phyloP scores from a whole-genome alignment of 2,113 vertebrate species.

The Petrocephalus zakoni region DNA sequence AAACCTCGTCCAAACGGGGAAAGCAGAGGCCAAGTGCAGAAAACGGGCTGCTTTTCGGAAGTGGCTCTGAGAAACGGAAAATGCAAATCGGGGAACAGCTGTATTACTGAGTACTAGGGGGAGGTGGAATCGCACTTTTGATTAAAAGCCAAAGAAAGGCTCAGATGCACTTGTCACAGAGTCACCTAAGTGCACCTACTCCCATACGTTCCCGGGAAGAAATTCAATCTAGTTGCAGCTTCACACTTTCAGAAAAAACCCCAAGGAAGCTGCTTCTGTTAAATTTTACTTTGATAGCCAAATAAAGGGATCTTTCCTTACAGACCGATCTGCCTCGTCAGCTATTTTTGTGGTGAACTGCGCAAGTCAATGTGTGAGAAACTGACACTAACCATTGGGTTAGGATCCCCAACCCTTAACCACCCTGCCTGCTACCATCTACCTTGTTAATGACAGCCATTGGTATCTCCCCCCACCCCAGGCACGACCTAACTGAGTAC shows the following conservation, averaged over 20 bases:
- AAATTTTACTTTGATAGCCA: neutral
- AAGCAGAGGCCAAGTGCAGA: neutral
- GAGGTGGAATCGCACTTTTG: neutral
- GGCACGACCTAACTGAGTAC: neutral
- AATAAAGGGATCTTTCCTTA: neutral
- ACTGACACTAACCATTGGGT: neutral
- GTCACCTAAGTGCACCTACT: neutral
- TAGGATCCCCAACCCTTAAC: neutral
- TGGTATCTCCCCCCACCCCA: neutral
- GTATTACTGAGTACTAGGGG: neutral
- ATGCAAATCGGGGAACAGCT: neutral
- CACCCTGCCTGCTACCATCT: neutral
- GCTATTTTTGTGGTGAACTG: neutral
- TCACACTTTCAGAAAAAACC: neutral
- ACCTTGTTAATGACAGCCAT: neutral
- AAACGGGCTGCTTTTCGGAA: neutral
- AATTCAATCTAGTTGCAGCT: neutral
- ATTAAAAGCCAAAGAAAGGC: neutral
- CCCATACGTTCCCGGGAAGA: neutral
- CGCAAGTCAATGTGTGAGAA: neutral
- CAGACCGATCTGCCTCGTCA: neutral
- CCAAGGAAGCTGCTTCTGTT: neutral
- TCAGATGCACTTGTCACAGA: neutral
- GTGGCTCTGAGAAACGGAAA: neutral
- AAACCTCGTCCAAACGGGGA: neutral